phyloP scores from a whole-genome alignment of 2,797 vertebrate genomes.

The Natrix natrix region DNA sequence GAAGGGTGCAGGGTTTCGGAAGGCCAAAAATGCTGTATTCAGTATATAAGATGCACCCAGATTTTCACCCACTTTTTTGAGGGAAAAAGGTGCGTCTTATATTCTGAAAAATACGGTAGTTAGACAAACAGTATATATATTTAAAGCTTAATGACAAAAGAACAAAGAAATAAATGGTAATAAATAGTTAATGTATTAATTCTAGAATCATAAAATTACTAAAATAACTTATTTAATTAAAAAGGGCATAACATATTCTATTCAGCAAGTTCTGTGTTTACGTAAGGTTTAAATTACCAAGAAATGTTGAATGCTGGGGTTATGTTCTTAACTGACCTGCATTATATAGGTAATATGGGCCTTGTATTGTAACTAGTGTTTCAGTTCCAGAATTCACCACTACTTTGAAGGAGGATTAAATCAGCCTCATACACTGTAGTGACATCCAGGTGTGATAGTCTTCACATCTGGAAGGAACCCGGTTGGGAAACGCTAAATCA shows the following conservation, averaged over 20 bases:
- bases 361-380: neutral
- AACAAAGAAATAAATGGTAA: neutral
- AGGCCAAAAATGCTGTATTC: no score
- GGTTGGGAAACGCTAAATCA: neutral
- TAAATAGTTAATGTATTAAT: neutral
- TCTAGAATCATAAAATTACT: neutral
- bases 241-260: neutral
- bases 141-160: neutral
- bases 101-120: no score
- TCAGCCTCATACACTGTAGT: neutral
- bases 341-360: neutral
- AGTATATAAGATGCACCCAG: no score
- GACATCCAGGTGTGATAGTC: neutral
- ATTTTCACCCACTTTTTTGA: no score
- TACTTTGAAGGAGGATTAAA: neutral
- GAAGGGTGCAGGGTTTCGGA: no score
- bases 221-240: neutral
- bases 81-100: no score
- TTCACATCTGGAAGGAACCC: neutral
- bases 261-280: neutral
- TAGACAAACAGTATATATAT: neutral
- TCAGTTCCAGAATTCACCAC: neutral
- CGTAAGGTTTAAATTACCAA: neutral
- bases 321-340: neutral
- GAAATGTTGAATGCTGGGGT: neutral